Conservation (phyloP, 2,113 vertebrate species). For the Cranoglanis bouderius region DNA sequence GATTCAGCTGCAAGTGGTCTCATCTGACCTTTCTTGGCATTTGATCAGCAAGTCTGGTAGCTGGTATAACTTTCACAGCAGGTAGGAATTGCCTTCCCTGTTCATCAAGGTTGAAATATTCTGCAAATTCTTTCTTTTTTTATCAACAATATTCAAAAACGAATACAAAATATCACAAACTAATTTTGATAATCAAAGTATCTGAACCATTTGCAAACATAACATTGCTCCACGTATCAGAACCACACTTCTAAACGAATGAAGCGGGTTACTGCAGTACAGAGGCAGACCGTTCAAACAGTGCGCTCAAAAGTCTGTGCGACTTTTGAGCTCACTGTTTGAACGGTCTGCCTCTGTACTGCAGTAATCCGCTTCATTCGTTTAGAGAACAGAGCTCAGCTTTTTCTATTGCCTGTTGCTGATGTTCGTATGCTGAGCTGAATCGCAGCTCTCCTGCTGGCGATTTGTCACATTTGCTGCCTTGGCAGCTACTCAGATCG, state of each 20-base stretch:
- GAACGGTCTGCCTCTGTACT: slow-evolving; percentile 30
- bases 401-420: slow-evolving; percentile 54
- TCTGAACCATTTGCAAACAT: neutral
- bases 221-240: neutral
- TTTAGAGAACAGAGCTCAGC: slow-evolving; percentile 57
- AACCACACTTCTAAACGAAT: slow-evolving; percentile 15
- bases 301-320: no score
- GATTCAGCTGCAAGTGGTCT: neutral
- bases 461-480: slow-evolving; percentile 56
- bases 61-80: neutral
- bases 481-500: slow-evolving; percentile 40
- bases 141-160: neutral
- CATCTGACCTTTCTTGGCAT: neutral
- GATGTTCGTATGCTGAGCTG: slow-evolving; percentile 48
- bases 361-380: slow-evolving; percentile 56
- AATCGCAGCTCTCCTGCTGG: slow-evolving; percentile 45
- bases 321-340: slow-evolving; percentile 24
- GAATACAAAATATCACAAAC: neutral
- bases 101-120: neutral
- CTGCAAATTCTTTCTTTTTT: neutral
- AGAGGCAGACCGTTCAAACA: no score
- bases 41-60: neutral
- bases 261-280: no score
- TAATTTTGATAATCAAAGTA: slow-evolving; percentile 2
- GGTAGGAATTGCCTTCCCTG: neutral